These are phyloP conservation scores for Conomelus anceps DNA, from an alignment of 2,888 invertebrate species.

Conservation along the genomic window DNA sequence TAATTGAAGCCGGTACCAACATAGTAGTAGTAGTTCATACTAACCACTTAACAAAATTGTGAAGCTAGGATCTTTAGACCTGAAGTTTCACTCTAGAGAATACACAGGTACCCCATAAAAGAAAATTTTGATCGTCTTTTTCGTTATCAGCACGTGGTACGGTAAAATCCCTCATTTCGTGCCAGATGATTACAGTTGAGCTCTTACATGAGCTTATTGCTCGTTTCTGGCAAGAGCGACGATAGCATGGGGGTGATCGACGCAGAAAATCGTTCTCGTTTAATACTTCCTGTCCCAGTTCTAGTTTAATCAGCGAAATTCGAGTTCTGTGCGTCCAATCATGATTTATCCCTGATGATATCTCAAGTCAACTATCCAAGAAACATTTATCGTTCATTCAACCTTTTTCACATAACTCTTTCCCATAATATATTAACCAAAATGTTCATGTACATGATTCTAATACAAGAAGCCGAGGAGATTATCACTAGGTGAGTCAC, in stretches of 20 bases:
- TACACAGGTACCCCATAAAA: background rate
- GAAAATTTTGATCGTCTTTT: background rate
- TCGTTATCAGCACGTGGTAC: background rate
- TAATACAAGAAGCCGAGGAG: too few relatives aligned
- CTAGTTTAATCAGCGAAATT: background rate
- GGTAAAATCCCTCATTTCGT: background rate
- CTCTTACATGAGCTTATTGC: background rate
- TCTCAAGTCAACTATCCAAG: background rate
- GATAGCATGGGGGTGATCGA: background rate
- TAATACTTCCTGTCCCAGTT: background rate
- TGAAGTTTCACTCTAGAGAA: background rate
- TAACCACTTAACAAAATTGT: too few relatives aligned
- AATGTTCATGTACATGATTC: background rate
- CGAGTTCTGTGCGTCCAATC: background rate
- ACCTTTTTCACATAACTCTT: background rate
- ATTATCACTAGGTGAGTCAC: too few relatives aligned
- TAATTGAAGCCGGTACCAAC: too few relatives aligned
- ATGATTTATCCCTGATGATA: background rate
- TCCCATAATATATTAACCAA: background rate
- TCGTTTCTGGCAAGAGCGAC: background rate
- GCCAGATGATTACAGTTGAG: background rate
- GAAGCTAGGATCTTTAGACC: too few relatives aligned
- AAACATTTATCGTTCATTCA: background rate
- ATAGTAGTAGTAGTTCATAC: too few relatives aligned
- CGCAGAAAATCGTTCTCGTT: background rate